Base-by-base conservation (phyloP, 2,113 vertebrate genomes). In the Puffinus mauretanicus region DNA sequence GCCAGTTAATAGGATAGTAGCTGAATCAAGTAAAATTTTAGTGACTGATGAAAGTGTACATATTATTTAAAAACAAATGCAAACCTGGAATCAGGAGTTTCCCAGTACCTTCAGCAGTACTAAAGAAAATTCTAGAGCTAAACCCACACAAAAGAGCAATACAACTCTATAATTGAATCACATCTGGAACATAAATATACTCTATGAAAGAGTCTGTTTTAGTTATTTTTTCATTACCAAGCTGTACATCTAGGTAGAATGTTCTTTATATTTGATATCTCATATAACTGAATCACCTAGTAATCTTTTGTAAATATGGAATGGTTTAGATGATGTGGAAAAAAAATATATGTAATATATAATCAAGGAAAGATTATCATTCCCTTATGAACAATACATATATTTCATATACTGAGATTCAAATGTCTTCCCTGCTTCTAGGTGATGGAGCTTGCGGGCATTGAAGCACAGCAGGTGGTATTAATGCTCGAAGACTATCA, bases 401-500 rank as follows among this genome's bases (percentile, higher is more conserved):
- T 54, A 66, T 55, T 49, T 25, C 30, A 11, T 64, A 29, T 49
- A 57, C 20, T 65, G 34, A 89, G n/a, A 36, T 87, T 76, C 66
- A 71, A 87, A 36, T 65, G 25, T 66, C 42, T 79, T 60, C 13
- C 3, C 64, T 93, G 27, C 25, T 84, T 96, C 46, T 89, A 99
- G 99, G 99, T 99, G 92, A 98, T 99, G 97, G 99, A 99, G 94
- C 98, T 99, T 81, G 98, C 99, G 2, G 99, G 99, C 78, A 94
- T 99, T 69, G 99, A 99, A 72, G 99, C 99, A 22, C 99, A 99
- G 36, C 99, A 99, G 97, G 98, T 99, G 25, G 98, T 99, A 13
- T 94, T 99, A 11, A 97, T 99, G 73, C 98, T 99, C 0, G 99
- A 99, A 93, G 99, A 99, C 85, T 98, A 99, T 95, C 99, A 99